phyloP scores from a whole-genome alignment of 2,888 invertebrate species.

The Cephus sareptanus region DNA sequence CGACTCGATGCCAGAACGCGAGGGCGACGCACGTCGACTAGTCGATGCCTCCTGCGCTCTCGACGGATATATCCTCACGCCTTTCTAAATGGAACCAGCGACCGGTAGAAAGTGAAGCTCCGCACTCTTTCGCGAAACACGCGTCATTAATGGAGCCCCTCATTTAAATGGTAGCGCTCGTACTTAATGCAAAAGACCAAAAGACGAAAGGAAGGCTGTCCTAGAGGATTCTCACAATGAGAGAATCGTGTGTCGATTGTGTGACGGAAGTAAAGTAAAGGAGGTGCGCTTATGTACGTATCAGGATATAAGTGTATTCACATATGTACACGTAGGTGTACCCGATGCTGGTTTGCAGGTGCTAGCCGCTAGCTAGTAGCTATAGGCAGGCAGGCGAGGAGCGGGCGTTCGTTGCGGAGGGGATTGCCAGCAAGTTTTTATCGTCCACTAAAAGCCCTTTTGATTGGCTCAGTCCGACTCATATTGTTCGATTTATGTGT shows the following conservation, averaged over 20 bases:
- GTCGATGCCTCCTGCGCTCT: neutral
- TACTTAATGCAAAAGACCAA: neutral
- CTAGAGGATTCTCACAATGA: too few relatives aligned
- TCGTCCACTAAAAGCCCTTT: slow-evolving; percentile 24
- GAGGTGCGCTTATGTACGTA: neutral
- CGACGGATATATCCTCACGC: neutral
- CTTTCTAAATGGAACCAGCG: neutral
- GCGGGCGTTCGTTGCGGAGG: neutral
- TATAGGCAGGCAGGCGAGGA: neutral
- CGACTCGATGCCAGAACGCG: too few relatives aligned
- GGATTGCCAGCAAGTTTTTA: slow-evolving; percentile 30
- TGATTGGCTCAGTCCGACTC: slow-evolving; percentile 24
- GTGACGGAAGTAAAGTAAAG: neutral
- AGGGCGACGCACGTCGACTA: neutral
- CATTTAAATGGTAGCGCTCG: neutral
- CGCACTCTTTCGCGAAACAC: neutral
- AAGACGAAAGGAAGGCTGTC: neutral
- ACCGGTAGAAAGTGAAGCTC: too few relatives aligned
- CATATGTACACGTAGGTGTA: neutral
- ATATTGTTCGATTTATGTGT: slow-evolving; percentile 35
- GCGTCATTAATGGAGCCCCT: too few relatives aligned
- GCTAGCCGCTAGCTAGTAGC: too few relatives aligned
- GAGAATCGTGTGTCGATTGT: too few relatives aligned
- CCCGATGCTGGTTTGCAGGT: too few relatives aligned
- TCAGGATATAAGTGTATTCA: neutral